Percentiles rank a stretch among this genome's conserved stretches.
These are phyloP conservation scores for Leptinotarsa juncta DNA, from an alignment of 2,888 invertebrate species.

Conservation along the genomic window DNA sequence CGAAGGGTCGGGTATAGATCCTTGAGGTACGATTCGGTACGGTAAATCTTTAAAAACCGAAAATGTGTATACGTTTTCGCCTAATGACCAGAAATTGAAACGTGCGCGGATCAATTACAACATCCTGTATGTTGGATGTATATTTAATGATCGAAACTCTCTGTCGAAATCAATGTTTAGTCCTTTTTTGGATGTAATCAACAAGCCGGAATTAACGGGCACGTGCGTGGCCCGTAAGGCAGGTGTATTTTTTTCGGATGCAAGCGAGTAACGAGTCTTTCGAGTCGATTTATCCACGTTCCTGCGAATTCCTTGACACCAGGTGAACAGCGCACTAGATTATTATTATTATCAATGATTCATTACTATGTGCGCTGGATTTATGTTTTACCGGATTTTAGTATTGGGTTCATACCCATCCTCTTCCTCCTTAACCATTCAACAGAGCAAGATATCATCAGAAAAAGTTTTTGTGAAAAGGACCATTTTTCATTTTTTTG, in stretches of 20 bases:
- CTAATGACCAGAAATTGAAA: background rate
- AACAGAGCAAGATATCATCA: too few relatives aligned
- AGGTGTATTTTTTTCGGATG: conserved; percentile 11
- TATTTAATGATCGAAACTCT: conserved; percentile 9
- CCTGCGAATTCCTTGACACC: conserved; percentile 42
- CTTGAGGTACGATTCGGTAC: too few relatives aligned
- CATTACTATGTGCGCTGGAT: background rate
- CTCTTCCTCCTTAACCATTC: too few relatives aligned
- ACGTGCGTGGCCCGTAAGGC: conserved; percentile 5
- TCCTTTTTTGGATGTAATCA: conserved; percentile 5
- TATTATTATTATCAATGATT: conserved; percentile 33
- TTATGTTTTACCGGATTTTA: background rate
- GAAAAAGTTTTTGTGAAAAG: too few relatives aligned
- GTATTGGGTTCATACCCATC: background rate
- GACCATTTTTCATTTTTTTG: too few relatives aligned
- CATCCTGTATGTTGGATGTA: conserved; percentile 10
- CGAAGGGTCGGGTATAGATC: too few relatives aligned
- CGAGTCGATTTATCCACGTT: conserved; percentile 40
- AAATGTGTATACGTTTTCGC: background rate
- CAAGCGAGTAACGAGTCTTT: conserved; percentile 12
- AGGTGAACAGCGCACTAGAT: conserved; percentile 39
- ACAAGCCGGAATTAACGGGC: conserved; percentile 15
- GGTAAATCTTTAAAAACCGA: background rate
- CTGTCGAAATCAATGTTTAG: conserved; percentile 18
- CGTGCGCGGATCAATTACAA: background rate